Conservation (phyloP, 2,888 invertebrate genomes). For the Nomada ferruginata region DNA sequence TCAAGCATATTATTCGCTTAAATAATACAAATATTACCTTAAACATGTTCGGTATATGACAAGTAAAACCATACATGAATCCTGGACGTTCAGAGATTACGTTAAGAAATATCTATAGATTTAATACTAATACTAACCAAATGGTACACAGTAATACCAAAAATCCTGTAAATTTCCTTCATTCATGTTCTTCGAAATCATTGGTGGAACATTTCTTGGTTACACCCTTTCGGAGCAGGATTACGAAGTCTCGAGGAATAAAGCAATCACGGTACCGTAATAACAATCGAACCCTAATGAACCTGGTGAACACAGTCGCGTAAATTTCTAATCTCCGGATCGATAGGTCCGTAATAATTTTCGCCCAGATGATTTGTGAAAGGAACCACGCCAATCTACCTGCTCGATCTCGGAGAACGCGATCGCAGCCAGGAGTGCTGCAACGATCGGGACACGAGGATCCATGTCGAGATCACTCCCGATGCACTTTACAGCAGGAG, state of each 20-base stretch:
- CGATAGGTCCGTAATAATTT: constrained; percentile 27
- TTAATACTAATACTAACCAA: too few relatives aligned
- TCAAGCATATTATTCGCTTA: too few relatives aligned
- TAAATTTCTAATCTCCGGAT: constrained; percentile 44
- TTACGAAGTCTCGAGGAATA: constrained; percentile 11
- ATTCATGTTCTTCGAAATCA: too few relatives aligned
- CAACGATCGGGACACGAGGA: constrained; percentile 34
- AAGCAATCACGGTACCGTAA: constrained; percentile 41
- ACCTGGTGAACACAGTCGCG: constrained; percentile 14
- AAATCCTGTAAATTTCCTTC: too few relatives aligned
- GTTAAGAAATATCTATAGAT: too few relatives aligned
- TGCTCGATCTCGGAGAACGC: constrained; percentile 24
- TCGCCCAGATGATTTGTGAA: constrained; percentile 2
- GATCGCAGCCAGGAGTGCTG: constrained; percentile 33
- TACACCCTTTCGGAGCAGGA: too few relatives aligned
- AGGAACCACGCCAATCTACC: constrained; percentile 25
- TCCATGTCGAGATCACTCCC: constrained; percentile 53
- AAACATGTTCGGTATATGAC: too few relatives aligned
- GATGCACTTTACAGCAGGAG: constrained; percentile 28
- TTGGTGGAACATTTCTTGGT: too few relatives aligned
- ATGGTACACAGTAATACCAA: too few relatives aligned
- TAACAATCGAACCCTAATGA: constrained; percentile 35
- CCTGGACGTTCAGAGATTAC: too few relatives aligned
- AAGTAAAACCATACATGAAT: too few relatives aligned
- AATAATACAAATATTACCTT: too few relatives aligned